A percentile compares a stretch with the other conserved stretches of the same genome.
Evolutionary conservation across 2,888 invertebrate genomes (phyloP).

Genomic region (Drosophila colorata): DNA sequence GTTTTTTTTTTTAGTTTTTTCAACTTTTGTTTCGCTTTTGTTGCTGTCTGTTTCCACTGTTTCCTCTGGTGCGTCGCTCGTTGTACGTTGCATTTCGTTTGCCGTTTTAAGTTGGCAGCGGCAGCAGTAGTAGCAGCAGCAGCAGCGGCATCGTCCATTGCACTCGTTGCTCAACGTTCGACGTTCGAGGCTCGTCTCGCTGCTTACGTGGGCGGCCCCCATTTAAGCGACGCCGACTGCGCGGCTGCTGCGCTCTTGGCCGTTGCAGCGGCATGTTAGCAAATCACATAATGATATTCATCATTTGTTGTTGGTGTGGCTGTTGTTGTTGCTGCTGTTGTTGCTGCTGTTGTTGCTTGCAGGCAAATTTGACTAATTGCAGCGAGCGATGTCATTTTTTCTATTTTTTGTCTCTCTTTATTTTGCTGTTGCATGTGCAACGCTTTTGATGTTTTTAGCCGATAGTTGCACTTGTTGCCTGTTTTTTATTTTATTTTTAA

Average conservation of each 20-base stretch:
- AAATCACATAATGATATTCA: slow-evolving; percentile 68
- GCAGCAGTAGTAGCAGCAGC: slow-evolving; percentile 5
- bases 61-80: slow-evolving; percentile 28
- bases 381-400: slow-evolving; percentile 49
- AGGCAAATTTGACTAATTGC: slow-evolving; percentile 74
- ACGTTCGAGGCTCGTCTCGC: slow-evolving; percentile 16
- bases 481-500: slow-evolving; percentile 17
- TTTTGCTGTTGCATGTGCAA: slow-evolving; percentile 33
- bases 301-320: slow-evolving; percentile 45
- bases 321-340: slow-evolving; percentile 37
- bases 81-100: slow-evolving; percentile 29
- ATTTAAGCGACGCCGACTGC: slow-evolving; percentile 28
- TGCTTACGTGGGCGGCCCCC: slow-evolving; percentile 59
- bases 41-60: slow-evolving; percentile 38
- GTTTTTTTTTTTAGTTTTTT: slow-evolving; percentile 13
- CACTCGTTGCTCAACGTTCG: slow-evolving; percentile 62
- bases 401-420: slow-evolving; percentile 11
- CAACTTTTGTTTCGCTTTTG: slow-evolving; percentile 26
- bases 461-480: slow-evolving; percentile 54
- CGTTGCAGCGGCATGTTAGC: slow-evolving; percentile 56
- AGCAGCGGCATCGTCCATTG: slow-evolving; percentile 67
- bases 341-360: slow-evolving; percentile 36
- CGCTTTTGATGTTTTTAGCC: slow-evolving; percentile 56
- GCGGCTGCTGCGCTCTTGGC: slow-evolving; percentile 44
- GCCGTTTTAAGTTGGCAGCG: slow-evolving; percentile 35